Base-by-base conservation (phyloP, 2,888 invertebrate species). In the Agrotis ipsilon region DNA sequence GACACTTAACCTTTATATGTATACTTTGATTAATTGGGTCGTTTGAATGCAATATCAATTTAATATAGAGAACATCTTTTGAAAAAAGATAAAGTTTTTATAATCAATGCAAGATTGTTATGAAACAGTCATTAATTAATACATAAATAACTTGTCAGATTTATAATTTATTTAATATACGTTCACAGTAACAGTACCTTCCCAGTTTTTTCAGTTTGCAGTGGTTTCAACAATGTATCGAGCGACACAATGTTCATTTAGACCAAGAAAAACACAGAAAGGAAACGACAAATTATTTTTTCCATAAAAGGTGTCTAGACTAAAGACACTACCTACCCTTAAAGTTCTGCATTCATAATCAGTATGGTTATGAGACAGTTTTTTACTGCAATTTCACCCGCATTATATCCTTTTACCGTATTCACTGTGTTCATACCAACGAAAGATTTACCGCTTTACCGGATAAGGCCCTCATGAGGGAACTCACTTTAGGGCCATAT, bases 1-100 rank as follows among this genome's bases (percentile, higher is more conserved):
- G 43, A 71, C 72, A 81, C 67, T 84, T 84, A 73, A 80, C 80
- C 77, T 82, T 81, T 83, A 49, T 57, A 55, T 78, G 73, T 80
- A 71, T 11, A 74, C 64, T 81, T 76, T 69, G 74, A 76, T 81
- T 71, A 84, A 84, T 81, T 83, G 63, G 64, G 60, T 73, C 67
- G 67, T 74, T 74, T 80, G 75, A 58, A 32, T 57, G 71, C 69
- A 67, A 69, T 73, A 67, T 75, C 43, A 66, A 81, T 64, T 67
- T 76, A 51, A 69, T 61, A 63, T 54, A 45, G 43, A 57, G 32
- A 24, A 59, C 58, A 58, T 54, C 19, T 27, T 68, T 72, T 65
- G 39, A 43, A 49, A 54, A 59, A 57, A 64, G 51, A 70, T 80
- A 66, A 66, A 63, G 27, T 80, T 45, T 65, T 72, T 75, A 45